Evolutionary conservation across 2,888 invertebrate species (phyloP), one percentile per base, ranked within the genome.

Genomic region (Dione vanillae): DNA sequence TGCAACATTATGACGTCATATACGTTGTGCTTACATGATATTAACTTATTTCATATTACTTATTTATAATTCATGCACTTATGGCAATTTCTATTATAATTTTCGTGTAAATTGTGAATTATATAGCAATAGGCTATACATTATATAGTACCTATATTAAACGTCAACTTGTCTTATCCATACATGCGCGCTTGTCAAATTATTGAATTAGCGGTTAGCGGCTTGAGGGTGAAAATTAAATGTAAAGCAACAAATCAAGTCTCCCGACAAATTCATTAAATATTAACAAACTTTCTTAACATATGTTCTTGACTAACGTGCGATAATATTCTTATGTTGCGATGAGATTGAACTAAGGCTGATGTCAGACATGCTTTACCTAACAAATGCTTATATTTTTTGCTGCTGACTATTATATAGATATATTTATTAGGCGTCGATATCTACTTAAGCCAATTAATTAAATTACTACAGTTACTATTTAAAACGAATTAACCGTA

Each of bases 201-300:
- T 82, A 91, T 89, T 86, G 83, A 87, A 91, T 91, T 89, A 91
- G 83, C 83, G 85, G 84, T 83, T 80, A 80, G 83, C 80, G 83
- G 81, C 77, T 83, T 82, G 78, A 76, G 80, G 79, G 82, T 78
- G 82, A 84, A 91, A 91, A 90, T 91, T 87, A 87, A 88, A 86
- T 79, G 82, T 83, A 81, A 80, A 79, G 75, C 82, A 84, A 91
- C 92, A 92, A 92, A 92, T 92, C 92, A 91, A 86, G 85, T 82
- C 85, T 78, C 78, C 73, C 79, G 77, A 77, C 76, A 73, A 78
- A 83, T 85, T 87, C 89, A 90, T 92, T 92, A 92, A 92, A 89
- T 88, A 91, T 92, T 92, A 92, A 91, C 87, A 87, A 91, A 91
- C 85, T 92, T 91, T 90, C 88, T 87, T 86, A 88, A 88, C 92